Base-by-base conservation (phyloP, 1,140 invertebrate species). In the Drosophila simulans region DNA sequence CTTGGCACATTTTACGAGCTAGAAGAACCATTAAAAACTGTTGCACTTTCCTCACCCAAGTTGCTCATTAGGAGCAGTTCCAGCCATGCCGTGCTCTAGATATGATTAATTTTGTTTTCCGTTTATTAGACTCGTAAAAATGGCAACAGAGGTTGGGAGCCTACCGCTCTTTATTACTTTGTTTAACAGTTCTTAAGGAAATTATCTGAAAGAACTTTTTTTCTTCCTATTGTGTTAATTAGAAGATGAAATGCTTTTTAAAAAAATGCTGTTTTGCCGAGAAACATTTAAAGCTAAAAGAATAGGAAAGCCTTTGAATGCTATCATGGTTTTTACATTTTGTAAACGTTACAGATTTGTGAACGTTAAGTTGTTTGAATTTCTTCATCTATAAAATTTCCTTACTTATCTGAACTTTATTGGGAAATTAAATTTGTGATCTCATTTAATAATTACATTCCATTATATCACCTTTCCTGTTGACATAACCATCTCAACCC, bases 1-100 rank as follows among this genome's bases (percentile, higher is more conserved):
- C 82, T 86, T 89, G 80, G 66, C 80, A 89, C 80, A 89, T 84
- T 89, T 89, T 89, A 88, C 72, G 80, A 64, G 72, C 63, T 55
- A 70, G 46, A 48, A 77, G 66, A 58, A 54, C 55, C 84, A 84
- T 88, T 88, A 88, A 89, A 89, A 89, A 80, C 56, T 69, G 85
- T 71, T 89, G 85, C 80, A 84, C 76, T 88, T 84, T 56, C 63
- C 78, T 72, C 66, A 34, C 65, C 53, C 77, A 35, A 55, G 54
- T 62, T 71, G 84, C 84, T 89, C 84, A 80, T 89, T 89, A 89
- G 84, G 53, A 51, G 79, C 54, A 37, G 53, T 52, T 53, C 51
- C 40, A 70, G 49, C 35, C 63, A 39, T 34, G 49, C 64, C 49
- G 10, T 89, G 84, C 77, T 89, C 84, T 25, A 89, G 85, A 89